phyloP scores from a whole-genome alignment of 1,140 invertebrate species.

The Listronotus bonariensis region DNA sequence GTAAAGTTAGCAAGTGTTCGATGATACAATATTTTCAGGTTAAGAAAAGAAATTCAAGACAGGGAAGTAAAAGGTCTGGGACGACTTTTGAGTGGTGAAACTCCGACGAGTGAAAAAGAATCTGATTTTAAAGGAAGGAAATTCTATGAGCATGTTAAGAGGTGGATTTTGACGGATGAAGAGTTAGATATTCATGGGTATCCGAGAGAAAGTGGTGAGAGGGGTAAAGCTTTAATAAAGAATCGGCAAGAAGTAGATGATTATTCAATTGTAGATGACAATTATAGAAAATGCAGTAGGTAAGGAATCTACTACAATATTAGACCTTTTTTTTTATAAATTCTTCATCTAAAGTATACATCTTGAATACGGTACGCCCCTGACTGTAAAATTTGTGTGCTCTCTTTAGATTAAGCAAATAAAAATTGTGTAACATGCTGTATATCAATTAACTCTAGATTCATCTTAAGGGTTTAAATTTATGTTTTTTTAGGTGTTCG shows the following conservation, averaged over 20 bases:
- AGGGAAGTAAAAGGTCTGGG: conserved; percentile 50
- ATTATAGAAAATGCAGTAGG: conserved; percentile 70
- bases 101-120: conserved; percentile 41
- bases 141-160: conserved; percentile 60
- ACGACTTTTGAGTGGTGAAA: conserved; percentile 46
- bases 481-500: conserved; percentile 54
- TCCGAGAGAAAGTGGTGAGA: conserved; percentile 70
- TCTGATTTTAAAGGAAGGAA: conserved; percentile 58
- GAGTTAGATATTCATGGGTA: conserved; percentile 85
- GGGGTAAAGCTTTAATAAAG: conserved; percentile 66
- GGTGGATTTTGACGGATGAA: conserved; percentile 70
- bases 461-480: too few relatives aligned
- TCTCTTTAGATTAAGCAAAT: too few relatives aligned
- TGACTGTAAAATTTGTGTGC: too few relatives aligned
- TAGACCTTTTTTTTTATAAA: too few relatives aligned
- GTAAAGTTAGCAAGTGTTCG: too few relatives aligned
- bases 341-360: too few relatives aligned
- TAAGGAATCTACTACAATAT: too few relatives aligned
- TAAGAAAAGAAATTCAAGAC: conserved; percentile 66
- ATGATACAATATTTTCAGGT: conserved; percentile 21
- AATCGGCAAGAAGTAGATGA: conserved; percentile 62
- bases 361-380: too few relatives aligned
- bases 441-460: too few relatives aligned
- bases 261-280: conserved; percentile 64
- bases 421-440: too few relatives aligned